Evolutionary conservation across 2,888 invertebrate genomes (phyloP).

Genomic region (Melanargia galathea): DNA sequence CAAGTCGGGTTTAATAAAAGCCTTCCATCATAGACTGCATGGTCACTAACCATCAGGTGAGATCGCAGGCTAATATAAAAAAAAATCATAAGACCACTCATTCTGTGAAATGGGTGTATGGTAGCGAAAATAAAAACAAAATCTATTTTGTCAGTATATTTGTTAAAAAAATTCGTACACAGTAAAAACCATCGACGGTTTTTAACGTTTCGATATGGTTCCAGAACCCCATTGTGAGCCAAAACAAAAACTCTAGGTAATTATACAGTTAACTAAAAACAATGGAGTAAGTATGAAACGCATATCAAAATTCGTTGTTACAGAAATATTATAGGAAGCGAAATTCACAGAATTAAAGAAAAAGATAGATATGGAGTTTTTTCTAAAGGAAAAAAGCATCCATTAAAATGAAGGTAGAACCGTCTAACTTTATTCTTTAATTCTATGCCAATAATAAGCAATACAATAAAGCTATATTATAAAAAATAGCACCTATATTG

Average conservation of each 20-base stretch:
- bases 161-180: conserved; percentile 76
- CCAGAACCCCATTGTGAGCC: conserved; percentile 79
- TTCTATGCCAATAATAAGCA: conserved; percentile 29
- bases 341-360: conserved; percentile 13
- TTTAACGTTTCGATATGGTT: conserved; percentile 64
- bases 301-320: conserved; percentile 75
- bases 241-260: conserved; percentile 53
- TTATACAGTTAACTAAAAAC: conserved; percentile 47
- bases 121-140: conserved; percentile 47
- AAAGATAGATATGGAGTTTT: background rate
- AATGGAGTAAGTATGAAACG: conserved; percentile 80
- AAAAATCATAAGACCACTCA: too few species aligned
- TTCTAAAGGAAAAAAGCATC: too few species aligned
- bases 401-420: background rate
- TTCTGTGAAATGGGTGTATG: too few species aligned
- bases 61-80: too few species aligned
- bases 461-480: conserved; percentile 42
- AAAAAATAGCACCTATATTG: conserved; percentile 67
- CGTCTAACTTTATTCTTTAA: background rate
- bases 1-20: too few species aligned
- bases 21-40: too few species aligned
- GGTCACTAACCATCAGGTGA: too few species aligned
- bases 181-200: conserved; percentile 34
- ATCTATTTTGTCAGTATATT: conserved; percentile 73
- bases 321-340: conserved; percentile 44